Base-by-base conservation (phyloP, 2,888 invertebrate genomes). In the Leucania comma region DNA sequence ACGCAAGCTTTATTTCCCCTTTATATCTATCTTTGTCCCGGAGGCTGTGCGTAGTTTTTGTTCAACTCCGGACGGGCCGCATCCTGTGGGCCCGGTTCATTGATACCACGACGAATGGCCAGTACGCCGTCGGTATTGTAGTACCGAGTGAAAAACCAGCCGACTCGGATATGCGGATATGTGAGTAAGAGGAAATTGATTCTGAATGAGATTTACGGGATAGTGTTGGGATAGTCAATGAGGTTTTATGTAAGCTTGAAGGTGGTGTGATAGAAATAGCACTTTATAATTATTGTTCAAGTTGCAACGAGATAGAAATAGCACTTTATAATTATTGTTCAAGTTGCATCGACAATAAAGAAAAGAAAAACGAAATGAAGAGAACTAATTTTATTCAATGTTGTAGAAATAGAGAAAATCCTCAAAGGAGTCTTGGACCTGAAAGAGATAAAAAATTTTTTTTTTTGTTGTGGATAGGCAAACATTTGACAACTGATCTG, bases 41-140 rank as follows among this genome's bases (percentile, higher is more conserved):
- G 82, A 84, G 84, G 75, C 75, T 85, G 75, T 4, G 72, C 22
- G 77, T 68, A 70, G 81, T 84, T 84, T 84, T 84, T 84, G 65
- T 85, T 32, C 5, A 2, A 26, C 35, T 66, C 73, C 81, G 80
- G 75, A 79, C 74, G 72, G 46, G 48, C 58, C 56, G 56, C 68
- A 76, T 83, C 83, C 85, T 83, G 85, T 67, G 62, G 50, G 42
- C 67, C 64, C 62, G 60, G 79, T 78, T 69, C 74, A 83, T 79
- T 79, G 76, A 71, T 68, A 80, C 46, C 51, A 20, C 35, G 35
- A 24, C 56, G 70, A n/a, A 62, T 70, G 80, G 51, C 26, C 51
- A 64, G 29, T 38, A 6, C 17, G 42, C 42, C 14, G 60, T 3
- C 24, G 35, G 63, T 53, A 66, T 69, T 78, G 64, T 68, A 70